Evolutionary conservation across 2,797 vertebrate genomes (phyloP).

Genomic region (Hypotaenidia philippensis): DNA sequence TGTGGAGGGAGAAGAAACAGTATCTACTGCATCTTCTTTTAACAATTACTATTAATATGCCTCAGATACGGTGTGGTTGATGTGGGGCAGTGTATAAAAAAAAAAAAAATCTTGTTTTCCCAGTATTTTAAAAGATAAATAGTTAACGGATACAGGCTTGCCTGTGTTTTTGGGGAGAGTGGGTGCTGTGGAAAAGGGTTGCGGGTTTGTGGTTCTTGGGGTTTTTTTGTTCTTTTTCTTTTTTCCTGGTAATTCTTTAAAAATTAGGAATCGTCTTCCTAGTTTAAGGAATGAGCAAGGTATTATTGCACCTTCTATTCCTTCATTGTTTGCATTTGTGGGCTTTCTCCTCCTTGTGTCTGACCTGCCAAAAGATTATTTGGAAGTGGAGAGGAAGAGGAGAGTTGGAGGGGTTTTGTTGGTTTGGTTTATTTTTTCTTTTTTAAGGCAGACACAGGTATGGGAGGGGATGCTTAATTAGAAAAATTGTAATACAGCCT

Average conservation of each 20-base stretch:
- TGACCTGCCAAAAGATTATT: neutral
- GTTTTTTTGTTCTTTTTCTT: neutral
- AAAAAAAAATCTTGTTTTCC: neutral
- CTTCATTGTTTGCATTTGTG: conserved; percentile 24
- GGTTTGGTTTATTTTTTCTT: neutral
- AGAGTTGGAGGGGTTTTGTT: neutral
- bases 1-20: neutral
- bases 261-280: neutral
- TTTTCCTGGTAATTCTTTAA: neutral
- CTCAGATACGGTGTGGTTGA: neutral
- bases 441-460: neutral
- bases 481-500: conserved; percentile 11
- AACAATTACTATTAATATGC: neutral
- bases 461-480: conserved; percentile 17
- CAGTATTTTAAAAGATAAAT: neutral
- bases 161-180: neutral
- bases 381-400: neutral
- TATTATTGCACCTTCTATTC: neutral
- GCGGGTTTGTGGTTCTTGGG: neutral
- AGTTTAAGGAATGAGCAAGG: neutral
- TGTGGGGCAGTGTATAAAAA: neutral
- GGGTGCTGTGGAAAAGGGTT: neutral
- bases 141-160: neutral
- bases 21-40: neutral
- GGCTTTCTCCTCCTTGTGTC: neutral